Evolutionary conservation across 2,797 vertebrate species (phyloP).

Genomic region (Arctocebus calabarensis): DNA sequence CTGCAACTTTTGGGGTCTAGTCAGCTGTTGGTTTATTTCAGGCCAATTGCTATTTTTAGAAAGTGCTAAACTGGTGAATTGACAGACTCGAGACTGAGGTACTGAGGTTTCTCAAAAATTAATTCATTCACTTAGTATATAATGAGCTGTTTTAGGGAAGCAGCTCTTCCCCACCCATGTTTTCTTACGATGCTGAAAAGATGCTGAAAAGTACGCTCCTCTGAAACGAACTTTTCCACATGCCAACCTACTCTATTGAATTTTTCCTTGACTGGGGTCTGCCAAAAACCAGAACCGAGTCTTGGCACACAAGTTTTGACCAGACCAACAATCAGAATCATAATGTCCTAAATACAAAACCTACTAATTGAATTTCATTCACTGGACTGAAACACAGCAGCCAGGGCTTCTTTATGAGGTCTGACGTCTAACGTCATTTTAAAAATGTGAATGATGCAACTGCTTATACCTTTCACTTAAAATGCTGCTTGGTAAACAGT

Average conservation of each 20-base stretch:
- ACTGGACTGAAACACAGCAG: slow-evolving; percentile 81
- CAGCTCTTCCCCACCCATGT: not conserved
- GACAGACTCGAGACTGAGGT: not conserved
- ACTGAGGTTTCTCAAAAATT: not conserved
- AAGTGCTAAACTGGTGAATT: not conserved
- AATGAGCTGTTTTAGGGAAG: not conserved
- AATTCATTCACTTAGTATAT: not conserved
- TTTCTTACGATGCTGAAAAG: slow-evolving; percentile 16
- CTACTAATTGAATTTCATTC: slow-evolving; percentile 83
- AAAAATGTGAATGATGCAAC: slow-evolving; percentile 89
- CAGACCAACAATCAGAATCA: slow-evolving; percentile 63
- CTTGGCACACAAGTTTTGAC: slow-evolving; percentile 69
- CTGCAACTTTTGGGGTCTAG: not conserved
- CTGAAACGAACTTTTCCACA: not conserved
- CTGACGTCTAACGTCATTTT: slow-evolving; percentile 88
- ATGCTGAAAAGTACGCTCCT: not conserved
- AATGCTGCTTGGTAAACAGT: slow-evolving; percentile 90
- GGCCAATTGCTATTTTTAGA: not conserved
- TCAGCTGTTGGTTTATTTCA: not conserved
- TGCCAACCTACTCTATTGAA: not conserved
- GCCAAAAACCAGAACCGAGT: slow-evolving; percentile 49
- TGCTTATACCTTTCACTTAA: slow-evolving; percentile 90
- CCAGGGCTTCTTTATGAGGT: slow-evolving; percentile 85
- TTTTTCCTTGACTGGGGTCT: not conserved
- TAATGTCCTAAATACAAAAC: slow-evolving; percentile 82